Conservation (phyloP, 2,888 invertebrate species). For the Seladonia tumulorum region DNA sequence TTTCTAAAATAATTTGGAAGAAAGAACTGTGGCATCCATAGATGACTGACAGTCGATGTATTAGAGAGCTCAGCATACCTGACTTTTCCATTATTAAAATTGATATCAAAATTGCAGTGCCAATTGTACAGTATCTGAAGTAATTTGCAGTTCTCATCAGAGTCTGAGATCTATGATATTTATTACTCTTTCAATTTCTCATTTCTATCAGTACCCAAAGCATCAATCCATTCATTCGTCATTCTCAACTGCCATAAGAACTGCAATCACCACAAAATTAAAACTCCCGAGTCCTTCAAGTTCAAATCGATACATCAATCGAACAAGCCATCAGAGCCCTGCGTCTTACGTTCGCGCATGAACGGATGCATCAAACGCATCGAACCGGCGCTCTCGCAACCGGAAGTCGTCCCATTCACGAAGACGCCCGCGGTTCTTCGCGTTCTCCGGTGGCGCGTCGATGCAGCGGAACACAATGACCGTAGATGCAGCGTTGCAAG, state of each 20-base stretch:
- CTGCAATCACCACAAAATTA: background rate
- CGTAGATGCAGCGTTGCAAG: constrained; percentile 30
- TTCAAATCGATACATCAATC: background rate
- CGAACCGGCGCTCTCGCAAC: background rate
- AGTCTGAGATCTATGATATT: too few relatives aligned
- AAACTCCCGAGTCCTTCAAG: background rate
- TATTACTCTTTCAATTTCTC: too few relatives aligned
- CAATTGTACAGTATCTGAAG: background rate
- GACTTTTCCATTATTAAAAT: background rate
- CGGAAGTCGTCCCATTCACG: constrained; percentile 6
- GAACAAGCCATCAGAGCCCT: background rate
- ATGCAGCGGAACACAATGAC: background rate
- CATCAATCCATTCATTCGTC: background rate
- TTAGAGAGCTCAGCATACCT: background rate
- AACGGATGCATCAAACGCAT: background rate
- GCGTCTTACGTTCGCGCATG: background rate
- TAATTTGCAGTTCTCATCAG: too few relatives aligned
- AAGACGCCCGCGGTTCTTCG: constrained; percentile 12
- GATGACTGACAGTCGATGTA: too few relatives aligned
- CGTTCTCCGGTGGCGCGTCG: background rate
- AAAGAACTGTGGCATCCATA: background rate
- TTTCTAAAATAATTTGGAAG: too few relatives aligned
- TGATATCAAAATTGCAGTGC: background rate
- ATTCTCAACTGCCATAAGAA: background rate
- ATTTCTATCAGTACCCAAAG: background rate